Percentiles rank a stretch among this genome's conserved stretches.
These are phyloP conservation scores for Sinonovacula constricta DNA, from an alignment of 1,140 invertebrate genomes.

Conservation along the genomic window DNA sequence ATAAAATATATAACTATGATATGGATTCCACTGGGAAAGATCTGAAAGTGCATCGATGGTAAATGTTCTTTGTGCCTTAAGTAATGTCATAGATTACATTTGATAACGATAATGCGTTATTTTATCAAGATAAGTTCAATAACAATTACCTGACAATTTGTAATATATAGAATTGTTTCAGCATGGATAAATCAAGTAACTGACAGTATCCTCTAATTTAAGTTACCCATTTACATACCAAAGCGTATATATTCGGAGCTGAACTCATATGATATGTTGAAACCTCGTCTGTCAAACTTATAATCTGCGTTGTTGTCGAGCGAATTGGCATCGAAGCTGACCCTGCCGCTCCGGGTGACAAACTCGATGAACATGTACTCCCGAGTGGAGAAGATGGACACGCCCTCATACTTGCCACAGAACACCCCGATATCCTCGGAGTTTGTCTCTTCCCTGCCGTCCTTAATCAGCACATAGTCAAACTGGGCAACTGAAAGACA, in stretches of 20 bases:
- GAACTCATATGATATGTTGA: constrained; percentile 74
- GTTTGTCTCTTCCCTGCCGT: constrained; percentile 90
- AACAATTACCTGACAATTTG: too few relatives aligned
- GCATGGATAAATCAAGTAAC: too few relatives aligned
- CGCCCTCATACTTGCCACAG: constrained; percentile 95
- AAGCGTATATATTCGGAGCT: constrained; percentile 68
- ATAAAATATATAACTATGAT: too few relatives aligned
- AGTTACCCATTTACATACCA: constrained; percentile 63
- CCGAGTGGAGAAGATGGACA: constrained; percentile 95
- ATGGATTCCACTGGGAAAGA: too few relatives aligned
- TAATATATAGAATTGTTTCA: too few relatives aligned
- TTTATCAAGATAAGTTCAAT: too few relatives aligned
- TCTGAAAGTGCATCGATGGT: too few relatives aligned
- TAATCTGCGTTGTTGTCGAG: constrained; percentile 68
- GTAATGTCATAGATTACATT: too few relatives aligned
- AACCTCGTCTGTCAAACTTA: constrained; percentile 69
- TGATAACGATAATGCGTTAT: too few relatives aligned
- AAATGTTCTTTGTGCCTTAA: too few relatives aligned
- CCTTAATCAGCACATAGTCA: constrained; percentile 97
- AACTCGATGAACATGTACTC: constrained; percentile 89
- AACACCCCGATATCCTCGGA: constrained; percentile 96
- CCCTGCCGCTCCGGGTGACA: constrained; percentile 67
- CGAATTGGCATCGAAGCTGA: constrained; percentile 61
- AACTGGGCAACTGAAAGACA: constrained; percentile 93
- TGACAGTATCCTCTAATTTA: too few relatives aligned